These are phyloP conservation scores for Heliocidaris tuberculata DNA, from an alignment of 35 echinoderm and acorn worm species.

Conservation along the genomic window DNA sequence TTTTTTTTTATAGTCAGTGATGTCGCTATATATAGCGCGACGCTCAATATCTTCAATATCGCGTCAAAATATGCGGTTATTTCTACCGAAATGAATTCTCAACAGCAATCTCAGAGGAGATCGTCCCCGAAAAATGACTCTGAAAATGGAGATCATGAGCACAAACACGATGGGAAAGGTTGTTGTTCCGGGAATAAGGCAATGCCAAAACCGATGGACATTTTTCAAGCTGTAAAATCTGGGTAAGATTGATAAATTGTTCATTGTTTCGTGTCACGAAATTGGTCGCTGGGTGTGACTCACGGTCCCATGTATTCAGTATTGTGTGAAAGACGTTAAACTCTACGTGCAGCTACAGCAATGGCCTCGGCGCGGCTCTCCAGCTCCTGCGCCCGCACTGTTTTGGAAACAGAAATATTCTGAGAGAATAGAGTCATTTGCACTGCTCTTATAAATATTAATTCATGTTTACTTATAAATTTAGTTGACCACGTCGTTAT, in stretches of 20 bases:
- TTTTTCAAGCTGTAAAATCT: slow-evolving; percentile 62
- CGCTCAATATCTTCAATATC: too few relatives aligned
- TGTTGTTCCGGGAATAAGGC: not conserved
- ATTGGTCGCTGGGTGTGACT: slow-evolving; percentile 21
- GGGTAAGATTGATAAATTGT: slow-evolving; percentile 40
- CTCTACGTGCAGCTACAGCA: not conserved
- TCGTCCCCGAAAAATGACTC: not conserved
- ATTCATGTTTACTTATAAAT: too few relatives aligned
- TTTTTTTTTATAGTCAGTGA: too few relatives aligned
- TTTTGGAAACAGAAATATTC: too few relatives aligned
- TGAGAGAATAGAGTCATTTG: too few relatives aligned
- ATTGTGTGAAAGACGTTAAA: not conserved
- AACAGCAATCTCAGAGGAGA: not conserved
- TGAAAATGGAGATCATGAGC: slow-evolving; percentile 16
- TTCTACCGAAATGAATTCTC: not conserved
- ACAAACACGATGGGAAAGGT: slow-evolving; percentile 1
- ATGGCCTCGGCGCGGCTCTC: too few relatives aligned
- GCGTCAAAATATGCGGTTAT: not conserved
- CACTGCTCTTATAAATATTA: too few relatives aligned
- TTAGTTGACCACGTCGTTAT: too few relatives aligned
- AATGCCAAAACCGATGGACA: slow-evolving; percentile 46
- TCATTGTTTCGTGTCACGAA: not conserved
- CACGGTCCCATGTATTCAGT: not conserved
- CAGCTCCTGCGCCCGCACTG: too few relatives aligned
- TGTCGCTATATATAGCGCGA: too few relatives aligned